These are phyloP conservation scores for Drosophila subsilvestris DNA, from an alignment of 2,888 invertebrate genomes.

Conservation along the genomic window DNA sequence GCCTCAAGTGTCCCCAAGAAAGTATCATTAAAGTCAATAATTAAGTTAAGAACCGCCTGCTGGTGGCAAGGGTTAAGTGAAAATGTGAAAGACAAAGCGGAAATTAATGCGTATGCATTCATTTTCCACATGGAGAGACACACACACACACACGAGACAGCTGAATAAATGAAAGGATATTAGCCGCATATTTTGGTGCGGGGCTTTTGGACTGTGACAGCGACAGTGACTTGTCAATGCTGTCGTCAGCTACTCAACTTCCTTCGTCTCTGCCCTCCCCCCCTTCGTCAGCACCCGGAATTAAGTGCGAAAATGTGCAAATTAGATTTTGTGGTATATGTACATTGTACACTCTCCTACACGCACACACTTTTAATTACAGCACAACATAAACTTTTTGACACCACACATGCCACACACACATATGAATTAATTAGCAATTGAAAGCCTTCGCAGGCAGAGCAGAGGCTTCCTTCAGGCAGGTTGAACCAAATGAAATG, in stretches of 20 bases:
- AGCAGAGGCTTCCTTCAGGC: neutral
- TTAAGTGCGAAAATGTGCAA: conserved; percentile 72
- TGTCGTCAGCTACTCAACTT: conserved; percentile 38
- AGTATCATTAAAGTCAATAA: conserved; percentile 59
- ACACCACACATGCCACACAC: conserved; percentile 36
- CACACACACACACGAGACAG: conserved; percentile 20
- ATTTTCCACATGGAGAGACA: neutral
- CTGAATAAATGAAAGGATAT: conserved; percentile 70
- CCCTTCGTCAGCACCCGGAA: conserved; percentile 16
- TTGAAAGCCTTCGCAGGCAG: conserved; percentile 25
- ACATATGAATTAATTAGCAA: conserved; percentile 70
- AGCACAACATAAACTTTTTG: conserved; percentile 51
- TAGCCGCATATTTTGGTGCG: conserved; percentile 56
- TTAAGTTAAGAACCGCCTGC: conserved; percentile 54
- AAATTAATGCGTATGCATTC: conserved; percentile 55
- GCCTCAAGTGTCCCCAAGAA: conserved; percentile 4
- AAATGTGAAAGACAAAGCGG: conserved; percentile 43
- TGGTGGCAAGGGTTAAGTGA: conserved; percentile 38
- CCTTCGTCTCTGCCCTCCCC: neutral
- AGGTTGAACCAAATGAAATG: neutral
- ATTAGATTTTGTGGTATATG: conserved; percentile 62
- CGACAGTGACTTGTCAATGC: conserved; percentile 51
- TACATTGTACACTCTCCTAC: conserved; percentile 23
- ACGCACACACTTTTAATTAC: conserved; percentile 54
- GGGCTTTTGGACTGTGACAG: no score